phyloP scores from a whole-genome alignment of 92 coral and sea anemone species.

The Galaxea fascicularis region DNA sequence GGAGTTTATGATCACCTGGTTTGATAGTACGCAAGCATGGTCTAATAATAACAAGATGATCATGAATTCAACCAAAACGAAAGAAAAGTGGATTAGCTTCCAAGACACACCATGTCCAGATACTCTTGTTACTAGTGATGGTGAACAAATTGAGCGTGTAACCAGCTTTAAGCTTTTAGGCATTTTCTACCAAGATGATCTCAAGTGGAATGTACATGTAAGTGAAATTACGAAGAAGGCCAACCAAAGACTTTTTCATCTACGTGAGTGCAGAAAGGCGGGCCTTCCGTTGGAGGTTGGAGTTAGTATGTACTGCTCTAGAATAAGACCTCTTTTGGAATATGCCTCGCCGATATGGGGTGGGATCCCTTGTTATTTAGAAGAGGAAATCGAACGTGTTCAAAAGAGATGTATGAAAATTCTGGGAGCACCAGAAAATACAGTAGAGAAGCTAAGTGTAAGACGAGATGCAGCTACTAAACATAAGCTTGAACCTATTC shows the following conservation, averaged over 20 bases:
- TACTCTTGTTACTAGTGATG: background rate
- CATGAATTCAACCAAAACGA: background rate
- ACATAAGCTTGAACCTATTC: background rate
- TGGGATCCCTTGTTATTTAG: slow-evolving; percentile 29
- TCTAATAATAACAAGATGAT: background rate
- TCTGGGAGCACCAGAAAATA: too few species aligned
- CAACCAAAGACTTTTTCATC: background rate
- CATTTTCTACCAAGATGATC: background rate
- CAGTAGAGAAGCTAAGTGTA: too few species aligned
- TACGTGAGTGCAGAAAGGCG: slow-evolving; percentile 38
- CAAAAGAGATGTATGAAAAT: too few species aligned
- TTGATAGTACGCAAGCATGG: background rate
- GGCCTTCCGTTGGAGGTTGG: slow-evolving; percentile 49
- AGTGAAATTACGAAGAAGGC: background rate
- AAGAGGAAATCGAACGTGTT: slow-evolving; percentile 29
- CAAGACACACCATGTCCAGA: background rate
- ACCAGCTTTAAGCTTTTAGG: background rate
- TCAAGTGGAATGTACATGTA: background rate
- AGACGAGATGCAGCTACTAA: too few species aligned
- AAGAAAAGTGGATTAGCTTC: background rate
- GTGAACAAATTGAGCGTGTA: background rate
- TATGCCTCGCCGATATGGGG: slow-evolving; percentile 49
- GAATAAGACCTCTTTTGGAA: slow-evolving; percentile 44
- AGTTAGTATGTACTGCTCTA: slow-evolving; percentile 18
- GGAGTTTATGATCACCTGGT: too few species aligned